A percentile compares a stretch with the other conserved stretches of the same genome.
phyloP scores from a whole-genome alignment of 2,113 vertebrate species.

The Galemys pyrenaicus region DNA sequence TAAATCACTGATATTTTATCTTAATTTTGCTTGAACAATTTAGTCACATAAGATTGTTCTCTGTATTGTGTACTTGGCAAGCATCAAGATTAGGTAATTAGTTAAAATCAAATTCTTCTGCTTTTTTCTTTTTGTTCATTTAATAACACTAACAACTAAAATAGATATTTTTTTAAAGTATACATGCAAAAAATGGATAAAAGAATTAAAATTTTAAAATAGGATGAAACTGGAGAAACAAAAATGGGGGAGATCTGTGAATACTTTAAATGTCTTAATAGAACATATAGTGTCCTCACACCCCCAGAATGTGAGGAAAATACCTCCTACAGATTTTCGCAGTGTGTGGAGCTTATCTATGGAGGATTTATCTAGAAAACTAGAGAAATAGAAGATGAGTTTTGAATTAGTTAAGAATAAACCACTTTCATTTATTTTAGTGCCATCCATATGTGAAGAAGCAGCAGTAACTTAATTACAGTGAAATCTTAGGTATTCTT shows the following conservation, averaged over 20 bases:
- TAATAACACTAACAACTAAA: slow-evolving; percentile 39
- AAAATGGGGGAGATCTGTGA: not conserved
- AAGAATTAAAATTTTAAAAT: slow-evolving; percentile 9
- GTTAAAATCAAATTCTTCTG: slow-evolving; percentile 54
- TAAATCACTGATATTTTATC: slow-evolving; percentile 40
- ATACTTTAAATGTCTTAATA: not conserved
- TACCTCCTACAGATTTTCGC: not conserved
- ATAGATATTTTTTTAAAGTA: not conserved
- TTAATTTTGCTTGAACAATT: slow-evolving; percentile 50
- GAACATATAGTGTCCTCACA: not conserved
- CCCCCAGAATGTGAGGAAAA: not conserved
- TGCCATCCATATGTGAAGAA: slow-evolving; percentile 11
- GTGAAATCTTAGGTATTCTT: slow-evolving; percentile 35
- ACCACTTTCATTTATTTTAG: slow-evolving; percentile 48
- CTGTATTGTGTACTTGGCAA: not conserved
- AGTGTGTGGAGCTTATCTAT: not conserved
- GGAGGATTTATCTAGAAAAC: slow-evolving; percentile 40
- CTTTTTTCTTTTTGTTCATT: slow-evolving; percentile 45
- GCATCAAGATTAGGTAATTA: slow-evolving; percentile 45
- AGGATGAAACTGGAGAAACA: slow-evolving; percentile 48
- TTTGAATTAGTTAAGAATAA: slow-evolving; percentile 56
- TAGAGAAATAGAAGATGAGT: slow-evolving; percentile 35
- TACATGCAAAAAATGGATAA: not conserved
- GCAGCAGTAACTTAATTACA: slow-evolving; percentile 20
- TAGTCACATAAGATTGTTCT: slow-evolving; percentile 22